Evolutionary conservation across 2,113 vertebrate genomes (phyloP), one percentile per base, ranked within the genome.

Genomic region (Phaetusa simplex): DNA sequence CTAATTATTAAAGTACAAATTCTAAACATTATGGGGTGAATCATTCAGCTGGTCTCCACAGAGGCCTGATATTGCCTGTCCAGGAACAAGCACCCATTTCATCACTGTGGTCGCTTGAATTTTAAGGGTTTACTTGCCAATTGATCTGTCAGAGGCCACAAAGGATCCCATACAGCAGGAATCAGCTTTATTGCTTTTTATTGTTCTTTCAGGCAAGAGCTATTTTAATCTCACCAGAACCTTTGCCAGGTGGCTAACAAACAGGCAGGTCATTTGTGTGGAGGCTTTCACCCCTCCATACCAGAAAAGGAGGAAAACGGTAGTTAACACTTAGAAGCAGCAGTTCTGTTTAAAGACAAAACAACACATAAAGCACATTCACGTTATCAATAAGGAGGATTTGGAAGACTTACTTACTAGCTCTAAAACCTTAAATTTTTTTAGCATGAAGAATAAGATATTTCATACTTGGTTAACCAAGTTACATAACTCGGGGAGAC

Each of bases 191-290:
- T 85, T 89, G 78, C 52, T 85, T 87, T 86, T 77, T 65, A 76
- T 58, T 82, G 87, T 89, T 94, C 93, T 94, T 95, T 79, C 74
- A 93, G 49, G 70, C 53, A 95, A 89, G 66, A 91, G 85, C 30
- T 42, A 58, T 85, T 95, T 87, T 72, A 79, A 95, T 77, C 61
- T 82, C 29, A 82, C 22, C 52, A 53, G 92, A 82, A 77, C 23
- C 49, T 93, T 87, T 2, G 7, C 23, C 34, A 91, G 24, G 72
- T 70, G 24, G 17, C 65, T 84, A 89, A 85, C 15, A 78, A 93
- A 93, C 42, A 56, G 26, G 36, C n/a, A 59, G 24, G 26, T 22
- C 34, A 64, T 61, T 38, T 93, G 49, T 34, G 26, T 1, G 8
- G 69, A 66, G 40, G 45, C 49, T 92, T 82, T 82, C 53, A 79